Evolutionary conservation across 2,888 invertebrate species (phyloP).

Genomic region (Andrena haemorrhoa): DNA sequence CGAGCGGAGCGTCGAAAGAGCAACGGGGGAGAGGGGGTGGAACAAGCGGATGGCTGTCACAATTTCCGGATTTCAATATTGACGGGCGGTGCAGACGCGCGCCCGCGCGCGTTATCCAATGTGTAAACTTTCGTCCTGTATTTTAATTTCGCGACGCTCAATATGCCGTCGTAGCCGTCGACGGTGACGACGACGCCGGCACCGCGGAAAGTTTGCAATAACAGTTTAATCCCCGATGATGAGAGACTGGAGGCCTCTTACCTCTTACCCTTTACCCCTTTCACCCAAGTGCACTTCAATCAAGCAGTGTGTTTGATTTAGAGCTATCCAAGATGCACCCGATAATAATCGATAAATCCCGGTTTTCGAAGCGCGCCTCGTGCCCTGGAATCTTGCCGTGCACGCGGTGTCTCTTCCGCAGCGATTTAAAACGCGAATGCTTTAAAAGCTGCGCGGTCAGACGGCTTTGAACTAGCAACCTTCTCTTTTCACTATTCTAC

Average conservation of each 20-base stretch:
- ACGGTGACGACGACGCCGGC: slow-evolving; percentile 48
- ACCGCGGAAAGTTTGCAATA: slow-evolving; percentile 79
- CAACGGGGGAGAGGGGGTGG: neutral
- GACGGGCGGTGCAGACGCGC: slow-evolving; percentile 69
- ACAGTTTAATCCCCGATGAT: slow-evolving; percentile 83
- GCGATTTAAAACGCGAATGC: neutral
- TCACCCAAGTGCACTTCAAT: slow-evolving; percentile 74
- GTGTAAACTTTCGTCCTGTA: slow-evolving; percentile 81
- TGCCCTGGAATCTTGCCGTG: slow-evolving; percentile 35
- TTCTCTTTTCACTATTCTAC: no score
- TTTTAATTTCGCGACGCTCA: slow-evolving; percentile 80
- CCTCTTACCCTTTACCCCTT: slow-evolving; percentile 69
- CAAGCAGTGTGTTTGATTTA: slow-evolving; percentile 75
- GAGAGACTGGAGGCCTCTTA: slow-evolving; percentile 76
- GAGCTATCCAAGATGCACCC: slow-evolving; percentile 71
- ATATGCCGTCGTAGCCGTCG: slow-evolving; percentile 70
- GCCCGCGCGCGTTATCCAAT: slow-evolving; percentile 76
- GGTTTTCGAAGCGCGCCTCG: slow-evolving; percentile 24
- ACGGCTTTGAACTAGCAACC: neutral
- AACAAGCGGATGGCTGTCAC: slow-evolving; percentile 70
- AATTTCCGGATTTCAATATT: slow-evolving; percentile 79
- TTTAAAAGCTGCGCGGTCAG: neutral
- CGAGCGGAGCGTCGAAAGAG: slow-evolving; percentile 21
- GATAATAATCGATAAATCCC: slow-evolving; percentile 73
- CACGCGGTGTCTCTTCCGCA: neutral